phyloP scores from a whole-genome alignment of 2,888 invertebrate genomes.

The Latrodectus hesperus region DNA sequence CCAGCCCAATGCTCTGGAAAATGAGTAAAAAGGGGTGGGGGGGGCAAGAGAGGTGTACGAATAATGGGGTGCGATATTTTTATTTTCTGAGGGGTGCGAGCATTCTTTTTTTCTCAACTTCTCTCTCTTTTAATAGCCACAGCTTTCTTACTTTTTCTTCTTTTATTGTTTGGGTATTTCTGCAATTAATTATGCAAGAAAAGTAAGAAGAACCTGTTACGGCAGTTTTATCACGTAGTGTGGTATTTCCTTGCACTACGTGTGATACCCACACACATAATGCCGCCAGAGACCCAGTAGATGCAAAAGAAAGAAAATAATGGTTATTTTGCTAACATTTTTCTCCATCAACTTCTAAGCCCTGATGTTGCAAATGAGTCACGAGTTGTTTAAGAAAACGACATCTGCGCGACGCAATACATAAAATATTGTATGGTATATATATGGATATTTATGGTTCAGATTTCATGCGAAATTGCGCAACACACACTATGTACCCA shows the following conservation, averaged over 20 bases:
- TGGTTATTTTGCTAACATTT: constrained; percentile 49
- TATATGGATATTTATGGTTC: constrained; percentile 44
- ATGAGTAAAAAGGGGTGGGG: constrained; percentile 42
- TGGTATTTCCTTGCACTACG: constrained; percentile 10
- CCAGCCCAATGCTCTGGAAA: constrained; percentile 53
- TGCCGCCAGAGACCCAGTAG: not conserved
- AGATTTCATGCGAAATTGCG: constrained; percentile 34
- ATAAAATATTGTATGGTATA: constrained; percentile 40
- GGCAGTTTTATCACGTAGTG: constrained; percentile 55
- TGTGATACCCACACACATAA: constrained; percentile 13
- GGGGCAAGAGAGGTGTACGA: constrained; percentile 6
- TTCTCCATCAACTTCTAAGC: constrained; percentile 33
- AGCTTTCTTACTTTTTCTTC: not conserved
- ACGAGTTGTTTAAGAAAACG: constrained; percentile 56
- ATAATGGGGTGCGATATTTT: constrained; percentile 56
- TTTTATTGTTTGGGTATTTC: constrained; percentile 6
- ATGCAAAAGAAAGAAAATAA: constrained; percentile 29
- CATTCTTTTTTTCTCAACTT: constrained; percentile 8
- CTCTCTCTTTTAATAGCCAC: constrained; percentile 4
- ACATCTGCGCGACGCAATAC: constrained; percentile 44
- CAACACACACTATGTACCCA: constrained; percentile 7
- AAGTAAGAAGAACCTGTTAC: constrained; percentile 53
- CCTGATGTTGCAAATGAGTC: constrained; percentile 44
- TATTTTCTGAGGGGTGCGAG: constrained; percentile 29
- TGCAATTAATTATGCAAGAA: constrained; percentile 54